Evolutionary conservation across 2,113 vertebrate genomes (phyloP).

Genomic region (Piaya cayana): DNA sequence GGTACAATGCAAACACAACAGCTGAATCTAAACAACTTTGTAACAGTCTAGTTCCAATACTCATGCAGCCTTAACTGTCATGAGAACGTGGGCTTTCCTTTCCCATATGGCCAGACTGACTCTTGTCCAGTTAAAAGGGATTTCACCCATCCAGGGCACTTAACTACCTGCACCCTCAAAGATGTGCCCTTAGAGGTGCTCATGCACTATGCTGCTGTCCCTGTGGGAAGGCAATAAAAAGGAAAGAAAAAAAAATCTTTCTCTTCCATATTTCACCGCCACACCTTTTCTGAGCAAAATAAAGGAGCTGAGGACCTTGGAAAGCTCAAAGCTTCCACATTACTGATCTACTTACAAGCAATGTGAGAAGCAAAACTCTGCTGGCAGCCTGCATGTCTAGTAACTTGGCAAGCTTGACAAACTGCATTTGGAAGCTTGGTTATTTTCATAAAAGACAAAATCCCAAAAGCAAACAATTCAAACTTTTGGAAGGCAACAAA

Average conservation of each 20-base stretch:
- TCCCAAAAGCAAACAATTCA: conserved; percentile 27
- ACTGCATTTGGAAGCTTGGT: not conserved
- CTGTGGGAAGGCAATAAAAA: not conserved
- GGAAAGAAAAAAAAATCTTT: not conserved
- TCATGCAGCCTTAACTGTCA: not conserved
- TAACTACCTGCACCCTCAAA: not conserved
- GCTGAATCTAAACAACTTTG: not conserved
- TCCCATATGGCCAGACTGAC: not conserved
- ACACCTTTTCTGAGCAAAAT: not conserved
- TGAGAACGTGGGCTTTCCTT: not conserved
- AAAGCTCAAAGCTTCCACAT: not conserved
- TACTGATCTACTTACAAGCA: not conserved
- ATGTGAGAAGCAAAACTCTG: not conserved
- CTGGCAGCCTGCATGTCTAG: not conserved
- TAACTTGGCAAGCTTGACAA: not conserved
- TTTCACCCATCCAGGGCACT: not conserved
- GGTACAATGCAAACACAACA: not conserved
- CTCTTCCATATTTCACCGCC: not conserved
- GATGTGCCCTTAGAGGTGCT: not conserved
- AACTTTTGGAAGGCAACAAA: not conserved
- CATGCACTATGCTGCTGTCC: not conserved
- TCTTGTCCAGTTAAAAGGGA: not conserved
- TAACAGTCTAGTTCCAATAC: not conserved
- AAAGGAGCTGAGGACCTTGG: not conserved
- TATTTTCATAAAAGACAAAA: conserved; percentile 23